A percentile compares a stretch with the other conserved stretches of the same genome.
phyloP scores from a whole-genome alignment of 92 coral and sea anemone genomes.

The Heteractis magnifica region DNA sequence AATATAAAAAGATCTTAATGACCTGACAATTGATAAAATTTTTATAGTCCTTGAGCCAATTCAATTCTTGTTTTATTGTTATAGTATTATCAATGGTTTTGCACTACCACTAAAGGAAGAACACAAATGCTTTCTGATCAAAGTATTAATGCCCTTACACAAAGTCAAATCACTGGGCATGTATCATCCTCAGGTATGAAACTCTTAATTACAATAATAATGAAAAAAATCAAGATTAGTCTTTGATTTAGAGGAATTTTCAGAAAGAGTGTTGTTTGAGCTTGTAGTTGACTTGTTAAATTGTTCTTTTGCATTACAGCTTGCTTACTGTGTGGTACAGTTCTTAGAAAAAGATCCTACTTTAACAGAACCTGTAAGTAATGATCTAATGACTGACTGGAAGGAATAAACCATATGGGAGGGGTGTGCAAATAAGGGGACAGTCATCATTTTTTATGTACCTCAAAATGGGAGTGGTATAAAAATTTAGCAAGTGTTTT shows the following conservation, averaged over 20 bases:
- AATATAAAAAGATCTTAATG: too few species aligned
- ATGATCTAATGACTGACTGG: background rate
- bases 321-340: conserved; percentile 92
- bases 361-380: conserved; percentile 73
- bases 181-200: conserved; percentile 95
- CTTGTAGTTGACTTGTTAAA: background rate
- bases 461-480: too few species aligned
- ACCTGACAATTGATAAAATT: too few species aligned
- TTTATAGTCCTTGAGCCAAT: background rate
- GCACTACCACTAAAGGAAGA: conserved; percentile 95
- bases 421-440: too few species aligned
- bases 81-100: conserved; percentile 97
- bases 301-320: conserved; percentile 40
- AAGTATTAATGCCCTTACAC: conserved; percentile 95
- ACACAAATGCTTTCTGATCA: conserved; percentile 84
- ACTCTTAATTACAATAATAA: too few species aligned
- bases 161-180: conserved; percentile 95
- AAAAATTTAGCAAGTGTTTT: too few species aligned
- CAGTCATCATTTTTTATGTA: too few species aligned
- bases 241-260: background rate
- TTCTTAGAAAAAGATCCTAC: conserved; percentile 81
- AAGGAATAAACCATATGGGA: too few species aligned
- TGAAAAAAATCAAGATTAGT: background rate
- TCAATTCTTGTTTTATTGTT: conserved; percentile 5
- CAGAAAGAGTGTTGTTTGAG: background rate